Base-by-base conservation (phyloP, 2,797 vertebrate genomes). In the Rachycentron canadum region DNA sequence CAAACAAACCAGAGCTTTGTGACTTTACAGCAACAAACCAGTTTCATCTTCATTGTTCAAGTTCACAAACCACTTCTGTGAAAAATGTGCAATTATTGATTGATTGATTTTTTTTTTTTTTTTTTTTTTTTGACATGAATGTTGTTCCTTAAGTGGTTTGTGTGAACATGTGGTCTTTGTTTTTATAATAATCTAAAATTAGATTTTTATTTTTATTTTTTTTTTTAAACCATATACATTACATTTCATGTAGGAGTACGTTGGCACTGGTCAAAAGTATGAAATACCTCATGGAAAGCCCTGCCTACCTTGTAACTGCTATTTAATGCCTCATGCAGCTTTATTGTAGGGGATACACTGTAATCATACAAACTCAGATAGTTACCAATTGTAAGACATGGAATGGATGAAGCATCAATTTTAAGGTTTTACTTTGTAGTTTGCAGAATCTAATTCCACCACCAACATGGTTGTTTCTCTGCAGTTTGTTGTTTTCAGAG, bases 281-380 rank as follows among this genome's bases (percentile, higher is more conserved):
- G 78, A 91, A 89, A 93, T 94, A 93, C 92, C 93, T 93, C 92
- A 91, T 76, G 45, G 79, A 77, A 76, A 79, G 80, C 79, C 84
- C 88, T 78, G 92, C 89, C 87, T 90, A 88, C 79, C 69, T 81
- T 78, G 78, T 69, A 73, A 81, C 81, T 83, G 79, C 77, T 90
- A 85, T 73, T 69, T 71, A 83, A 82, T 75, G 86, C 89, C 86
- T 90, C 86, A 82, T 74, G 75, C 79, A 84, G 74, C 82, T 71
- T 72, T 72, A 71, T 32, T 79, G 85, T 87, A 83, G 76, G 86
- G 56, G 85, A 83, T 59, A 85, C 84, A 87, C 84, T 86, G 89
- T 91, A 84, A 79, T 58, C 38, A 72, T 64, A 57, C 26, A 60
- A 72, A 71, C 66, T 82, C 68, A 56, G 28, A 73, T 50, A 73